Evolutionary conservation across 2,888 invertebrate genomes (phyloP).

Genomic region (Xestobium rufovillosum): DNA sequence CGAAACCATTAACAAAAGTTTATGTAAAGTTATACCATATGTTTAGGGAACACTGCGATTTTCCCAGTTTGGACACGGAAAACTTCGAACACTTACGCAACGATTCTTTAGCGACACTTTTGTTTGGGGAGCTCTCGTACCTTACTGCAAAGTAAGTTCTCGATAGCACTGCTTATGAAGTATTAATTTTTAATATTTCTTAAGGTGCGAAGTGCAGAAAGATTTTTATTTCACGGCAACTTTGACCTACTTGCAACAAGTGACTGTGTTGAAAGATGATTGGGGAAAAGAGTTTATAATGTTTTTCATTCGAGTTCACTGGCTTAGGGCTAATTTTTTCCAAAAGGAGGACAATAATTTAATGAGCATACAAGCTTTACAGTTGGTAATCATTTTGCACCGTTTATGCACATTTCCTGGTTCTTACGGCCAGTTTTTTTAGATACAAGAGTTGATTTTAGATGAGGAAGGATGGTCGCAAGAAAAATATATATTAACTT

Average conservation of each 20-base stretch:
- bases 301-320: slow-evolving; percentile 47
- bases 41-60: slow-evolving; percentile 48
- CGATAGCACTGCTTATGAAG: too few relatives aligned
- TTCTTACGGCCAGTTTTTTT: slow-evolving; percentile 17
- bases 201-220: too few relatives aligned
- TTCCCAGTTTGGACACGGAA: slow-evolving; percentile 41
- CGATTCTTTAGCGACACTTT: slow-evolving; percentile 47
- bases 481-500: slow-evolving; percentile 37
- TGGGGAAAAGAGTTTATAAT: slow-evolving; percentile 43
- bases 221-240: too few relatives aligned
- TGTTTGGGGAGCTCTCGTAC: slow-evolving; percentile 48
- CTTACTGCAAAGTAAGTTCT: slow-evolving; percentile 30
- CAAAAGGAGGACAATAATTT: slow-evolving; percentile 47
- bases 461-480: slow-evolving; percentile 28
- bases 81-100: slow-evolving; percentile 40
- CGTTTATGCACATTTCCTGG: slow-evolving; percentile 3
- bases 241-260: slow-evolving; percentile 44
- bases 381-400: slow-evolving; percentile 38
- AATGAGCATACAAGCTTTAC: slow-evolving; percentile 46
- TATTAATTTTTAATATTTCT: too few relatives aligned
- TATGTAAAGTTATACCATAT: slow-evolving; percentile 56
- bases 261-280: slow-evolving; percentile 42
- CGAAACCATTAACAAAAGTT: slow-evolving; percentile 49
- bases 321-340: slow-evolving; percentile 50
- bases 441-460: slow-evolving; percentile 27